A percentile compares a stretch with the other conserved stretches of the same genome.
phyloP scores from a whole-genome alignment of 2,888 invertebrate genomes.

The Onthophagus sagittarius region DNA sequence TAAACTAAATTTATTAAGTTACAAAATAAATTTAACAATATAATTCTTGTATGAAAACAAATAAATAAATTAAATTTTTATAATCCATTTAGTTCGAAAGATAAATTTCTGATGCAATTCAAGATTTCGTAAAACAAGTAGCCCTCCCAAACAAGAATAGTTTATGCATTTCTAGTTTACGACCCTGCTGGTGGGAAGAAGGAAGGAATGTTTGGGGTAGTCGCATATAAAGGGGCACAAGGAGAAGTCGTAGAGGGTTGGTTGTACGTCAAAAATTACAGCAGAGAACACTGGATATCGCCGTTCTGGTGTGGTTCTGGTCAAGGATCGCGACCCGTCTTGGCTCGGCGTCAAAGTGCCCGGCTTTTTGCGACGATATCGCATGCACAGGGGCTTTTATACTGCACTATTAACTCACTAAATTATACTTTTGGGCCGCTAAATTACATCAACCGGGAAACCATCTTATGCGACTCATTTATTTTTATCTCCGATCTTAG shows the following conservation, averaged over 20 bases:
- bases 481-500: constrained; percentile 7
- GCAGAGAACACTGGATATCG: background rate
- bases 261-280: background rate
- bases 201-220: background rate
- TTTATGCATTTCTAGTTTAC: background rate
- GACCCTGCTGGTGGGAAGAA: background rate
- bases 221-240: background rate
- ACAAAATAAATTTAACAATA: too few relatives aligned
- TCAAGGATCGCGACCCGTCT: constrained; percentile 24
- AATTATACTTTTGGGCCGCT: constrained; percentile 16
- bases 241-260: background rate
- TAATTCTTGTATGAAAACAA: too few relatives aligned
- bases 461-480: constrained; percentile 4
- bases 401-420: constrained; percentile 22
- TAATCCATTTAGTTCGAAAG: background rate
- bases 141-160: background rate
- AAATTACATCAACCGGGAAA: constrained; percentile 20
- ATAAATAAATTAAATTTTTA: background rate
- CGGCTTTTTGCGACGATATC: constrained; percentile 21
- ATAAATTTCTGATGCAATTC: background rate
- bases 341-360: constrained; percentile 27
- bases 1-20: too few relatives aligned
- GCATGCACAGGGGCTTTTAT: constrained; percentile 22
- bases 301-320: constrained; percentile 17
- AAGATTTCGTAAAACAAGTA: background rate